Evolutionary conservation across 2,797 vertebrate genomes (phyloP), one percentile per base, ranked within the genome.

Genomic region (Sebastes diploproa): DNA sequence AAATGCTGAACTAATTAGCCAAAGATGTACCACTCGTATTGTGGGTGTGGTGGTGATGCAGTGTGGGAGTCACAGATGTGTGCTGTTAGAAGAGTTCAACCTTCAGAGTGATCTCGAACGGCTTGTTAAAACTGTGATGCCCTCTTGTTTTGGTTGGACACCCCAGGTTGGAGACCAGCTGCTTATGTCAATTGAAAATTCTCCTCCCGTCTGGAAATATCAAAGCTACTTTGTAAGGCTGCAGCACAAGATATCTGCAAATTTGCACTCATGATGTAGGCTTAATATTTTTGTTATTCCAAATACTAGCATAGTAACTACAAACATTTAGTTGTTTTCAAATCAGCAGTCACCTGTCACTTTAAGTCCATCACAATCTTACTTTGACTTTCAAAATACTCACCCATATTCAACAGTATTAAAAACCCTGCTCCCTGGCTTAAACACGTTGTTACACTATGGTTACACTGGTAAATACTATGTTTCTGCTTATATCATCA

Each of bases 1-100:
- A 82, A 68, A 72, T 84, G 59, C 70, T 75, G 11, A 60, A 61
- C 60, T 70, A 38, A 70, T 58, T 22, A 55, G 55, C 25, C 36
- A 61, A 42, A 64, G n/a, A 80, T 34, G 42, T 56, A 67, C 32
- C 22, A 46, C 7, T 34, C 10, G 55, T 36, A n/a, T 54, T 68
- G 22, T 46, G 46, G 62, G 5, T n/a, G n/a, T 52, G 54, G 30
- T 68, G 36, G 22, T 23, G 22, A 30, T 67, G 16, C 30, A 27
- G 50, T 55, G 20, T 50, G 27, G 42, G 7, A 61, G 56, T 13
- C 36, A 42, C 30, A 67, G 10, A 56, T 42, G 72, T 42, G 9
- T 69, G 23, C 30, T 52, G 12, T 30, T 50, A 58, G 46, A 38
- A 27, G 55, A 20, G 46, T n/a, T 68, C 30, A 58, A 23, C 30